Percentiles rank a stretch among this genome's conserved stretches.
phyloP scores from a whole-genome alignment of 1,140 invertebrate genomes.

The Drosophila tani region DNA sequence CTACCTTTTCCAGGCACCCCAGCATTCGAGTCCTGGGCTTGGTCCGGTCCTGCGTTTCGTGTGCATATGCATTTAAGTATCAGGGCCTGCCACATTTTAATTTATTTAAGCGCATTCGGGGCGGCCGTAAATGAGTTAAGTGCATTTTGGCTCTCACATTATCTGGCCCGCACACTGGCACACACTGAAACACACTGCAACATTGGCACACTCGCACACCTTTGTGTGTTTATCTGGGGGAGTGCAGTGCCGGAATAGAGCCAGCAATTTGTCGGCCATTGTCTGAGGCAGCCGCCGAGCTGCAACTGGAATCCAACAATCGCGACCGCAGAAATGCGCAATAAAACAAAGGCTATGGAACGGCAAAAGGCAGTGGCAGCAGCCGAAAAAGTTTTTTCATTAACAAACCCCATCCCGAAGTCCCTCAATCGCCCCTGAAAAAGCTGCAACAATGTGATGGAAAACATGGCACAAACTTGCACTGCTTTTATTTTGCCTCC shows the following conservation, averaged over 20 bases:
- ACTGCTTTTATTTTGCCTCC: constrained; percentile 24
- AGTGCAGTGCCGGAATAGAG: constrained; percentile 35
- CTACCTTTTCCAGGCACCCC: neutral
- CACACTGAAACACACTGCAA: neutral
- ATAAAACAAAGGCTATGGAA: constrained; percentile 43
- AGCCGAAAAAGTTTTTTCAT: constrained; percentile 59
- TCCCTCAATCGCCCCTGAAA: constrained; percentile 2
- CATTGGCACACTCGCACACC: constrained; percentile 18
- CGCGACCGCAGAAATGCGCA: constrained; percentile 39
- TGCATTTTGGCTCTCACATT: constrained; percentile 58
- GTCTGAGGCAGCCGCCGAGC: constrained; percentile 28
- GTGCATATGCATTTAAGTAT: constrained; percentile 60
- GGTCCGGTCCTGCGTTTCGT: constrained; percentile 5
- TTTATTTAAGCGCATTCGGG: constrained; percentile 75
- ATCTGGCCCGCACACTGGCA: constrained; percentile 18
- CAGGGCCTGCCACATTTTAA: constrained; percentile 77
- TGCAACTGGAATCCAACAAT: constrained; percentile 29
- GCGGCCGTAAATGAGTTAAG: constrained; percentile 71
- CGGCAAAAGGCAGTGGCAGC: constrained; percentile 1
- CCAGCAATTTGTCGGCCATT: constrained; percentile 60
- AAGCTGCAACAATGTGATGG: constrained; percentile 57
- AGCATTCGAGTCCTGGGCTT: neutral
- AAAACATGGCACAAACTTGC: constrained; percentile 60
- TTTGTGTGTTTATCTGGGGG: constrained; percentile 38
- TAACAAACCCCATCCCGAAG: constrained; percentile 13